Conservation (phyloP, 1,140 invertebrate species). For the Microplitis demolitor region DNA sequence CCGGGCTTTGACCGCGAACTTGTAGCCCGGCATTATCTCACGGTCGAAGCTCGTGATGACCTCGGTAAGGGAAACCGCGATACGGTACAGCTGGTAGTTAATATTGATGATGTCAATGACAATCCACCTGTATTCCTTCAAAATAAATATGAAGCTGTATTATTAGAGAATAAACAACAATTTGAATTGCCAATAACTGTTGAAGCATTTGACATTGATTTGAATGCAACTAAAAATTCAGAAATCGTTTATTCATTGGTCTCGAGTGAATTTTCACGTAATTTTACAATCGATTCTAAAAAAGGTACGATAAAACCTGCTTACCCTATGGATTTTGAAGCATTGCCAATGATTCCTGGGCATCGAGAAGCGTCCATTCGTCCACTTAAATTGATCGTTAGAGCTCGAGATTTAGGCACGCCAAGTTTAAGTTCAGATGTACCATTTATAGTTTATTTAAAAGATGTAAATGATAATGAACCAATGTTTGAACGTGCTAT, state of each 20-base stretch:
- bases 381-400: slow-evolving; percentile 75
- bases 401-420: slow-evolving; percentile 79
- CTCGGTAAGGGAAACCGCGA: slow-evolving; percentile 85
- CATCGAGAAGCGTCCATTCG: slow-evolving; percentile 64
- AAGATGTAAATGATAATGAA: slow-evolving; percentile 86
- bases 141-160: slow-evolving; percentile 80
- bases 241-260: slow-evolving; percentile 83
- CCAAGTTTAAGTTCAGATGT: slow-evolving; percentile 78
- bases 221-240: slow-evolving; percentile 87
- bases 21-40: slow-evolving; percentile 84
- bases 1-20: slow-evolving; percentile 86
- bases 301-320: slow-evolving; percentile 73
- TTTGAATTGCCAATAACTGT: slow-evolving; percentile 80
- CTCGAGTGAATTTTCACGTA: slow-evolving; percentile 72
- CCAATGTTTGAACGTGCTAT: slow-evolving; percentile 78
- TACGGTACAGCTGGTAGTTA: slow-evolving; percentile 83
- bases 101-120: slow-evolving; percentile 88
- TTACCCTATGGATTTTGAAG: slow-evolving; percentile 80
- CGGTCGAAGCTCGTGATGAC: slow-evolving; percentile 89
- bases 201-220: slow-evolving; percentile 84
- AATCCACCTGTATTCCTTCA: slow-evolving; percentile 83
- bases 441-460: slow-evolving; percentile 79
- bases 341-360: slow-evolving; percentile 64
- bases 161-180: slow-evolving; percentile 79
- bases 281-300: slow-evolving; percentile 81